These are phyloP conservation scores for Tridacna crocea DNA, from an alignment of 2,888 invertebrate species.

Conservation along the genomic window DNA sequence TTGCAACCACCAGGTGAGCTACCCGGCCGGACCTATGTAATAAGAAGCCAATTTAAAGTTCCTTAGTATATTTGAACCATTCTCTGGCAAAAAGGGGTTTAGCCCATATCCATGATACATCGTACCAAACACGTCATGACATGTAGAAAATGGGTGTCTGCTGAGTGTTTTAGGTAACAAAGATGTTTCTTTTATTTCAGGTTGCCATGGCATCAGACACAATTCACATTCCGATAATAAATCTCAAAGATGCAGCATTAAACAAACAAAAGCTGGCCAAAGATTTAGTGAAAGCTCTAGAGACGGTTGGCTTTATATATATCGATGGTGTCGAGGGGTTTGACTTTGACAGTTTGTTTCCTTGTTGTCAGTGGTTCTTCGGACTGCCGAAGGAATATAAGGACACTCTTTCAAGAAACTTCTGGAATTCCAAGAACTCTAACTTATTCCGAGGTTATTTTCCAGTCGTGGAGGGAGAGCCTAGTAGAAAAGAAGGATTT, in stretches of 20 bases:
- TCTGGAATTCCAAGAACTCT: slow-evolving; percentile 63
- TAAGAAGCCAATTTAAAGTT: too few species aligned
- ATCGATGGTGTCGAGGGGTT: slow-evolving; percentile 64
- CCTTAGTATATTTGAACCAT: too few species aligned
- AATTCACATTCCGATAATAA: slow-evolving; percentile 61
- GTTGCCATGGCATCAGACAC: not conserved
- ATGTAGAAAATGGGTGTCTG: too few species aligned
- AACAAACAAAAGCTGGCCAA: slow-evolving; percentile 54
- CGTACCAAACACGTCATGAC: too few species aligned
- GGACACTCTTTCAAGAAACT: slow-evolving; percentile 53
- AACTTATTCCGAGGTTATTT: slow-evolving; percentile 72
- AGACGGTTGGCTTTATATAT: slow-evolving; percentile 68
- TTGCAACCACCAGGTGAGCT: too few species aligned
- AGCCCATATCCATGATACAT: too few species aligned
- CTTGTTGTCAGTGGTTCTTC: slow-evolving; percentile 69
- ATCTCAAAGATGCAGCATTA: slow-evolving; percentile 55
- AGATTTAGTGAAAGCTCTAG: slow-evolving; percentile 62
- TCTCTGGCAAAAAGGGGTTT: too few species aligned
- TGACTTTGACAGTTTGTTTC: slow-evolving; percentile 56
- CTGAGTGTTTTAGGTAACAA: too few species aligned
- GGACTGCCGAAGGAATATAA: slow-evolving; percentile 57
- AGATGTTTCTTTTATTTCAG: slow-evolving; percentile 6
- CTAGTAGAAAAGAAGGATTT: slow-evolving; percentile 71
- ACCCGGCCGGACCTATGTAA: too few species aligned
- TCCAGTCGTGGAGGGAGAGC: slow-evolving; percentile 61